Base-by-base conservation (phyloP, 2,113 vertebrate genomes). In the Microcebus tavaratra region DNA sequence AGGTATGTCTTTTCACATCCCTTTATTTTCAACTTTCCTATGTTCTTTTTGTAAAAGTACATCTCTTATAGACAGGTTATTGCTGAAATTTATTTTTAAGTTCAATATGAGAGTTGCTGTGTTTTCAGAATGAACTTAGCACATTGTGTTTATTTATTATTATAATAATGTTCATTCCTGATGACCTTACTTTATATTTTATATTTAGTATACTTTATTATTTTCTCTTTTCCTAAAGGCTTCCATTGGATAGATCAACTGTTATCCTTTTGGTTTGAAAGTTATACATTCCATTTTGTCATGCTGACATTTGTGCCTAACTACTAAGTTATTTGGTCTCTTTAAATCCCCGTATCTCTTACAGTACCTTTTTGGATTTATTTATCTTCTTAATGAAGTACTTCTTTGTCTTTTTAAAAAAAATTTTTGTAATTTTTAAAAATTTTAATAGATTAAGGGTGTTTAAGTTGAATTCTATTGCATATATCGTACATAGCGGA, bases 11-110 rank as follows among this genome's bases (percentile, higher is more conserved):
- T 90, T 87, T 87, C 45, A 85, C 0, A 25, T 45, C 20, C 15
- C 83, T 85, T 90, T 31, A 79, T 86, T 92, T 90, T 93, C 53
- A 59, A 76, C 17, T 68, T 68, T 73, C 81, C 34, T 45, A 25
- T 34, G 11, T 81, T 85, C 31, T 94, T 75, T 90, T 59, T 93
- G 42, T 67, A 61, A 90, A 68, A 65, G 31, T 65, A 15, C 34
- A 1, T 73, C 25, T 84, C 20, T 83, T 70, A 63, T 29, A 50
- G 65, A 50, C 13, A 85, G 61, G 53, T 12, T 53, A 34, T 75
- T 50, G 23, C 63, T 90, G 75, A 42, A 48, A 73, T 67, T 94
- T 42, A 83, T 72, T 91, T 97, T 68, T n/a, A 91, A 95, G 53
- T 92, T 18, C n/a, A 53, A 57, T 53, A 21, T 59, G 65, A 91